phyloP scores from a whole-genome alignment of 1,140 invertebrate genomes.

The Sipha flava region DNA sequence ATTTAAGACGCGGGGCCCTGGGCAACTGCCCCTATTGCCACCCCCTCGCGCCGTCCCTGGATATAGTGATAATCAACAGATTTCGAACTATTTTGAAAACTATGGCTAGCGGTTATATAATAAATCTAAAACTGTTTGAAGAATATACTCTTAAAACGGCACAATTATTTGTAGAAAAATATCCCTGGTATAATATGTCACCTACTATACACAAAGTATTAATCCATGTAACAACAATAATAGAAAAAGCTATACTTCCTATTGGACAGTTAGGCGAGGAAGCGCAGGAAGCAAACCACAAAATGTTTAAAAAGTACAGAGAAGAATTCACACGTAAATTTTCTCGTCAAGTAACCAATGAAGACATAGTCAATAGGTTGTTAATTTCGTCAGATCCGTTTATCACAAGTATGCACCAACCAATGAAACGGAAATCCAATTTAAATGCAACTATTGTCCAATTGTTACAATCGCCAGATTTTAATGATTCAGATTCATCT shows the following conservation, averaged over 20 bases:
- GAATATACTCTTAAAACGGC: no score
- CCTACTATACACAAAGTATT: neutral
- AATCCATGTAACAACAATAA: neutral
- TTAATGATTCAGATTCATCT: neutral
- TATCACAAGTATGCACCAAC: neutral
- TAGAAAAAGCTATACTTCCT: neutral
- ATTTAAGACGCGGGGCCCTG: no score
- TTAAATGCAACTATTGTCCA: neutral
- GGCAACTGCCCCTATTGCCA: no score
- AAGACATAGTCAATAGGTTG: neutral
- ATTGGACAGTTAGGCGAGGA: neutral
- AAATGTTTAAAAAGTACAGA: neutral
- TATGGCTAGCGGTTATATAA: neutral
- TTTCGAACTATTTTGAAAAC: neutral
- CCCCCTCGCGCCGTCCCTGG: no score
- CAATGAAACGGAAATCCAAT: neutral
- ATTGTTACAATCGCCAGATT: neutral
- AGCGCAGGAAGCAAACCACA: neutral
- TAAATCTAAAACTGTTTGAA: neutral
- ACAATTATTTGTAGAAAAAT: no score
- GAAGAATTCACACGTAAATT: neutral
- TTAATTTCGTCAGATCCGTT: neutral
- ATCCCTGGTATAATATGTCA: no score
- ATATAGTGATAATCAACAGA: neutral
- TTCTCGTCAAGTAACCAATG: neutral